phyloP scores from a whole-genome alignment of 37 sponge, comb jelly and placozoan species.

The Geodia barretti region DNA sequence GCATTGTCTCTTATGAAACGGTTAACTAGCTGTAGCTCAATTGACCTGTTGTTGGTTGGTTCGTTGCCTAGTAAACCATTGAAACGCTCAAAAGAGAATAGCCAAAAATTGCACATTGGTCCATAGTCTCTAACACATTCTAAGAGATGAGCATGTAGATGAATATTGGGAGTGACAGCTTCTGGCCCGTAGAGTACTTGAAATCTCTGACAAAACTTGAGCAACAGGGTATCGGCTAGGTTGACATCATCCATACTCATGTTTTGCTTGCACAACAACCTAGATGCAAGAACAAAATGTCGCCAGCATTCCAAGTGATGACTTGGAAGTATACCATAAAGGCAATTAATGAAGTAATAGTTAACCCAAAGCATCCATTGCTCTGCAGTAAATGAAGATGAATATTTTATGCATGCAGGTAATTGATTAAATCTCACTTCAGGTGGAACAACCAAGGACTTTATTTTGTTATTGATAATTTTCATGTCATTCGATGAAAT shows the following conservation, averaged over 20 bases:
- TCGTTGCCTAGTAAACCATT: conserved; percentile 35
- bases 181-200: conserved; percentile 24
- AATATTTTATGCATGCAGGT: conserved; percentile 36
- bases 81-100: conserved; percentile 43
- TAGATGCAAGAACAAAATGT: conserved; percentile 35
- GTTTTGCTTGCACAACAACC: neutral
- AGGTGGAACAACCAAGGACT: neutral
- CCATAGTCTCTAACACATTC: conserved; percentile 48
- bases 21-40: conserved; percentile 3
- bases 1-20: neutral
- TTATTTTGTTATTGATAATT: neutral
- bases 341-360: conserved; percentile 4
- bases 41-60: conserved; percentile 25
- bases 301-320: conserved; percentile 34
- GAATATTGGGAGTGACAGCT: conserved; percentile 50
- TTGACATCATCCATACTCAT: conserved; percentile 17
- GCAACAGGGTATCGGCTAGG: conserved; percentile 24
- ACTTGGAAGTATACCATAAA: conserved; percentile 1
- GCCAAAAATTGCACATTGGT: conserved; percentile 30
- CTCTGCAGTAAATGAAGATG: conserved; percentile 42
- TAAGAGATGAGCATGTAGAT: conserved; percentile 35
- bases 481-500: neutral
- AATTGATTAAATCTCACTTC: neutral
- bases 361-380: conserved; percentile 36
- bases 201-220: conserved; percentile 24